Conservation (phyloP, 2,888 invertebrate species). For the Drosophila fungiperda region DNA sequence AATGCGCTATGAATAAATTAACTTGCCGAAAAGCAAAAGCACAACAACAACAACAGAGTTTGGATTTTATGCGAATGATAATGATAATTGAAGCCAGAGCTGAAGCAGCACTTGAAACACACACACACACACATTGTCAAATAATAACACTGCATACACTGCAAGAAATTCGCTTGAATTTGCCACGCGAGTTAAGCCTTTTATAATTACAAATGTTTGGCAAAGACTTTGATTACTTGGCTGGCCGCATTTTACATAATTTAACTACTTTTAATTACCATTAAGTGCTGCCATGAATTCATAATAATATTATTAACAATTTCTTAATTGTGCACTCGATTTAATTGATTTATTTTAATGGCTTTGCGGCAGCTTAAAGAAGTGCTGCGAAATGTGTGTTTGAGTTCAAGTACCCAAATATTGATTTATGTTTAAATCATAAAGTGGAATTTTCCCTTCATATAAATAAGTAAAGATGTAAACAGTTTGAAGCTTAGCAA, state of each 20-base stretch:
- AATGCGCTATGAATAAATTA: slow-evolving; percentile 80
- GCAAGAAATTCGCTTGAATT: slow-evolving; percentile 30
- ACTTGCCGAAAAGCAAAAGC: slow-evolving; percentile 63
- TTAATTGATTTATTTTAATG: background rate
- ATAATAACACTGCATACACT: slow-evolving; percentile 56
- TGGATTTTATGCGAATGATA: slow-evolving; percentile 75
- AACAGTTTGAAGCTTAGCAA: slow-evolving; percentile 39
- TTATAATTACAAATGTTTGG: background rate
- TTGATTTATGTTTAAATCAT: background rate
- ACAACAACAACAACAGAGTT: slow-evolving; percentile 51
- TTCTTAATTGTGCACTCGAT: background rate
- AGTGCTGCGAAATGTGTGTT: background rate
- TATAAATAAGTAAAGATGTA: background rate
- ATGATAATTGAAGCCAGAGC: slow-evolving; percentile 70
- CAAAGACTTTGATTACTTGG: background rate
- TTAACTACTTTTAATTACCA: too few relatives aligned
- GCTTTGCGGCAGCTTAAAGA: background rate
- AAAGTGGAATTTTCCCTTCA: background rate
- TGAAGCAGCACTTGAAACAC: slow-evolving; percentile 16
- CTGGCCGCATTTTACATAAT: background rate
- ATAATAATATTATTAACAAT: background rate
- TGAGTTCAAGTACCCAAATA: background rate
- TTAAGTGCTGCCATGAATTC: background rate
- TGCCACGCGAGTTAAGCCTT: background rate
- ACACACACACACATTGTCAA: slow-evolving; percentile 29